Percentiles rank a stretch among this genome's conserved stretches.
These are phyloP conservation scores for Tangachromis dhanisi DNA, from an alignment of 2,113 vertebrate genomes.

Conservation along the genomic window DNA sequence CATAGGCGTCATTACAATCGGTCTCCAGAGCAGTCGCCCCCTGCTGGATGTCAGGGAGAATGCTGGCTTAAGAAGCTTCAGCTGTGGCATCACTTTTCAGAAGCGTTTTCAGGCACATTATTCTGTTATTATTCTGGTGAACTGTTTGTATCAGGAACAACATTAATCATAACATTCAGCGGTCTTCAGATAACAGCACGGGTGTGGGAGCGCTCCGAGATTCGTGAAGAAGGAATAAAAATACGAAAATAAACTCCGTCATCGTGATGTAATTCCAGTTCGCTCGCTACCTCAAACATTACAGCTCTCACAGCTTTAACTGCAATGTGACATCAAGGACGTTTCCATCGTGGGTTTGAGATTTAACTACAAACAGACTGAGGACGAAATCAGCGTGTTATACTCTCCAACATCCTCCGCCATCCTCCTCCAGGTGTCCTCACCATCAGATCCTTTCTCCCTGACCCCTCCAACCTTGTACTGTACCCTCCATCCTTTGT, in stretches of 20 bases:
- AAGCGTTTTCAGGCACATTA: neutral
- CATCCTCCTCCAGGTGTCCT: neutral
- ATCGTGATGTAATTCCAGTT: neutral
- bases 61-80: neutral
- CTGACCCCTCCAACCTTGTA: constrained; percentile 17
- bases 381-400: neutral
- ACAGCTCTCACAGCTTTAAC: neutral
- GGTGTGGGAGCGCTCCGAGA: neutral
- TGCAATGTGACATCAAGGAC: neutral
- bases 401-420: neutral
- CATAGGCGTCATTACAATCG: neutral
- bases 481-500: neutral
- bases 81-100: neutral
- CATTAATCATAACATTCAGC: neutral
- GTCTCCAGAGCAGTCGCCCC: neutral
- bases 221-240: neutral
- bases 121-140: neutral
- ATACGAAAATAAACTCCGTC: neutral
- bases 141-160: neutral
- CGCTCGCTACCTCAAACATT: neutral
- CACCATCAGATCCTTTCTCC: constrained; percentile 4
- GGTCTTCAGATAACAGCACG: neutral
- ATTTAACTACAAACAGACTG: neutral
- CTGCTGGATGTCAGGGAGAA: neutral
- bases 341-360: neutral